Conservation (phyloP, 1,140 invertebrate genomes). For the Drosophila sulfurigaster region DNA sequence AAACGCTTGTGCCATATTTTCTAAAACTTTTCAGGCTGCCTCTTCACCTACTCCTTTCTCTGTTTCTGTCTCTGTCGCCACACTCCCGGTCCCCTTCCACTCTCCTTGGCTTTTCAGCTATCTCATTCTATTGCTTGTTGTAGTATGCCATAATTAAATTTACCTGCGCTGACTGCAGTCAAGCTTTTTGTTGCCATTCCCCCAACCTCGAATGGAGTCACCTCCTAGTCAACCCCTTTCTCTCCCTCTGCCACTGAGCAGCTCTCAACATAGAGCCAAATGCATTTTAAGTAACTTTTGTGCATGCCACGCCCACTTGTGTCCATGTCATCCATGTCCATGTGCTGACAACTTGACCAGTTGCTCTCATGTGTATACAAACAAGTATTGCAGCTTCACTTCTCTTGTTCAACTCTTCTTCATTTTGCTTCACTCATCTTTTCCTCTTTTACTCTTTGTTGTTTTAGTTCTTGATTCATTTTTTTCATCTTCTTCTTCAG, state of each 20-base stretch:
- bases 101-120: neutral
- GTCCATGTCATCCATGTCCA: constrained; percentile 13
- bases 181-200: constrained; percentile 45
- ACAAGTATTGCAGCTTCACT: constrained; percentile 6
- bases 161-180: constrained; percentile 67
- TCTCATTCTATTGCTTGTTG: constrained; percentile 33
- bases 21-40: constrained; percentile 48
- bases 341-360: constrained; percentile 34
- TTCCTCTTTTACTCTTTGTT: constrained; percentile 5
- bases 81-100: neutral
- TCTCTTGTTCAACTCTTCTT: neutral
- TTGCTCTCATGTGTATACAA: constrained; percentile 8
- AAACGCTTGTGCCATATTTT: constrained; percentile 53
- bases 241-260: neutral
- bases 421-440: neutral
- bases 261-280: constrained; percentile 8
- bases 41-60: neutral
- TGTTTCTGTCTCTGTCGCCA: neutral
- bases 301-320: constrained; percentile 29
- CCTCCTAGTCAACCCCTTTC: neutral
- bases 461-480: no score
- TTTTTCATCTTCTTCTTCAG: constrained; percentile 16
- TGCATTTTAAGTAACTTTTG: constrained; percentile 27
- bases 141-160: constrained; percentile 67
- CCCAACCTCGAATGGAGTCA: neutral